Base-by-base conservation (phyloP, 2,888 invertebrate species). In the Melinopterus prodromus region DNA sequence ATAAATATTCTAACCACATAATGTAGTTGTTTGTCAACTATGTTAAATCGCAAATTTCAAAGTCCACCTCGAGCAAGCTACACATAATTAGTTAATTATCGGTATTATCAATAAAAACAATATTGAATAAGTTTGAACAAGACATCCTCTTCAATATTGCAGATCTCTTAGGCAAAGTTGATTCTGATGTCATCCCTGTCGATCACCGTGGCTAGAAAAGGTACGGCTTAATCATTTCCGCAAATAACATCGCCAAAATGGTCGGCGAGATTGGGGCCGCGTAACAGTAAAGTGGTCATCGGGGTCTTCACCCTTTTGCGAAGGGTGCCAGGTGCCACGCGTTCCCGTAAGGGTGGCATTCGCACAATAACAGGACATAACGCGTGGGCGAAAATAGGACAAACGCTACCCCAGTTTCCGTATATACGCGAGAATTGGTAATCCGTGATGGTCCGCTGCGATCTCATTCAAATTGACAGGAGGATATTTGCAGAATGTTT, bases 321-420 rank as follows among this genome's bases (percentile, higher is more conserved):
- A 53, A 53, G 82, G 83, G 83, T 83, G 83, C 84, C 84, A 84
- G 84, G 84, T 84, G 84, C 83, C 84, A 84, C 84, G 84, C 84
- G 84, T 80, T 82, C 77, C 53, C 53, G 53, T 53, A 84, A 83
- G 84, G 84, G 83, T 84, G 77, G 79, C 74, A 77, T 77, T 80
- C 79, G 77, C 79, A 80, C 79, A 80, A 77, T 26, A 76, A 77
- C 70, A 70, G 53, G 53, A 69, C 77, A 80, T 79, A 80, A 80
- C 77, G 75, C 77, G 70, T 53, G 53, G 53, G 53, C 53, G 53
- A 53, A 53, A 9, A 53, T 53, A 4, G 79, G 79, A 74, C 79
- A 74, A 80, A 70, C 74, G 79, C 69, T 53, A 12, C 82, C 12
- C 53, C 53, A 12, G 12, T 53, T 12, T 53, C 53, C 26, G 26